Base-by-base conservation (phyloP, 2,113 vertebrate genomes). In the Galemys pyrenaicus region DNA sequence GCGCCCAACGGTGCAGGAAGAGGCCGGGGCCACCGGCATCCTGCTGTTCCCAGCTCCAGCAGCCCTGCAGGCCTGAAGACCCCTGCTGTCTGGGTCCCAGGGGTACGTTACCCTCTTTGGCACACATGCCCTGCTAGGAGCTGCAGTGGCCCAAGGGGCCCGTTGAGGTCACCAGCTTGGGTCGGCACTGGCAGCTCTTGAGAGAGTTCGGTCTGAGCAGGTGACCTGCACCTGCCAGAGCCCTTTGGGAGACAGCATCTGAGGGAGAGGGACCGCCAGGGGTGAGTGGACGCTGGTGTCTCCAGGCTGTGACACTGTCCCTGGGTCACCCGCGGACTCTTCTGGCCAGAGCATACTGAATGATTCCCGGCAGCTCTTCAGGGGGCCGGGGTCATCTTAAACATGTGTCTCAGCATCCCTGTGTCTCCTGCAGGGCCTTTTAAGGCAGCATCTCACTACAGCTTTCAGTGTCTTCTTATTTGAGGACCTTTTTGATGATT, bases 271-370 rank as follows among this genome's bases (percentile, higher is more conserved):
- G 41, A 2, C 39, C 9, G 7, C 32, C 17, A 0, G 0, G 13
- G 64, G 8, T 8, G 11, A 5, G 1, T 41, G 35, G 9, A 41
- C 49, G n/a, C 10, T 24, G 46, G 5, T 0, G 0, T 82, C 39
- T 74, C 37, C 62, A 60, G 78, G 39, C 46, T 16, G 10, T 35
- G 49, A 10, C 1, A 7, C n/a, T 1, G 2, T 32, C 41, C 56
- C 1, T 8, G 30, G 0, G 5, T 75, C 58, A 32, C 71, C 62
- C 8, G 6, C 22, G 2, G 11, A 22, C 19, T 13, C 54, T 67
- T 68, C 41, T 26, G 28, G 6, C 39, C 41, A 65, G 62, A 35
- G 17, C 13, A 3, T 3, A 26, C n/a, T 10, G 4, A 8, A 5
- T 24, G 26, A 41, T 35, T 13, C 54, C 9, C 32, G 0, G 1